phyloP scores from a whole-genome alignment of 92 coral and sea anemone species.

The Paramuricea clavata region DNA sequence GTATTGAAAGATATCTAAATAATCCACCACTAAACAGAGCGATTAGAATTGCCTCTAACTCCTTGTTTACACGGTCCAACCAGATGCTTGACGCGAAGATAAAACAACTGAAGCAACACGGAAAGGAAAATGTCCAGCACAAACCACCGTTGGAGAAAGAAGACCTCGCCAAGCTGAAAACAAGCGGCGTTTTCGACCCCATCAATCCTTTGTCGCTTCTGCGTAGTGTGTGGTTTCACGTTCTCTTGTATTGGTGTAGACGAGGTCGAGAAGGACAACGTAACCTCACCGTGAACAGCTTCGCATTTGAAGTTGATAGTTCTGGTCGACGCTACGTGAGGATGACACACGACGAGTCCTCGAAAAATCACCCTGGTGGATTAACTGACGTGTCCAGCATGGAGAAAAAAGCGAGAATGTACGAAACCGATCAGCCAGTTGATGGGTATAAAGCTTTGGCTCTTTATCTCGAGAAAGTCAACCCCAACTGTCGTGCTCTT shows the following conservation, averaged over 20 bases:
- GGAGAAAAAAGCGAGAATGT: slow-evolving; percentile 56
- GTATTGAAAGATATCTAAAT: slow-evolving; percentile 9
- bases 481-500: slow-evolving; percentile 14
- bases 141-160: not conserved
- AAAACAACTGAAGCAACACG: not conserved
- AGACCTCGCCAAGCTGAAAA: slow-evolving; percentile 3
- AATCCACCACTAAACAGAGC: not conserved
- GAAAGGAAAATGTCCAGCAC: slow-evolving; percentile 21
- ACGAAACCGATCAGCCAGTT: slow-evolving; percentile 44
- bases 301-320: not conserved
- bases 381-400: slow-evolving; percentile 43
- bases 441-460: slow-evolving; percentile 62
- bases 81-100: slow-evolving; percentile 10
- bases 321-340: not conserved
- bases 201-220: not conserved
- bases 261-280: slow-evolving; percentile 28
- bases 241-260: slow-evolving; percentile 10
- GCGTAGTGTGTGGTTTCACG: slow-evolving; percentile 3
- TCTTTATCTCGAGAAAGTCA: slow-evolving; percentile 56
- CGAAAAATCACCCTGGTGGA: slow-evolving; percentile 72
- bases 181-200: not conserved
- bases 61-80: not conserved
- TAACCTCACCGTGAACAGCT: slow-evolving; percentile 32
- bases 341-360: slow-evolving; percentile 65
- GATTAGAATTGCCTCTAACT: not conserved